Base-by-base conservation (phyloP, 2,888 invertebrate species). In the Harpalus rufipes region DNA sequence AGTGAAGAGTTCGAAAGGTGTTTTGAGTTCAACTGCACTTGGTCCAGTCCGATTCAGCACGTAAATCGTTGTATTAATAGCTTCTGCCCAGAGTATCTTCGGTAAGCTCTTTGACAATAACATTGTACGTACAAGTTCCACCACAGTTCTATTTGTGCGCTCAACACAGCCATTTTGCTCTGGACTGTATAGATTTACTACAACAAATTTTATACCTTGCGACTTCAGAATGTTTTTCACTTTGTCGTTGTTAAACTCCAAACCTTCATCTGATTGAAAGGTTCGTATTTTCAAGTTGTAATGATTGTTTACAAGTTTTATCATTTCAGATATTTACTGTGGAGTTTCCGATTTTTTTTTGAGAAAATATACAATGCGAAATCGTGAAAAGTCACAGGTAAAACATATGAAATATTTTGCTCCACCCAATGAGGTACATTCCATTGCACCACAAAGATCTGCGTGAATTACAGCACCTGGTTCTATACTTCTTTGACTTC, bases 351-450 rank as follows among this genome's bases (percentile, higher is more conserved):
- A 61, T 10, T 61, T 61, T 4, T 61, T 6, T 18, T 61, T 61
- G 8, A 61, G 10, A 7, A 61, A 25, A 25, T 25, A 3, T 7
- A 61, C 18, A 16, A 61, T 18, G 7, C 88, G 85, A 80, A 86
- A 88, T 72, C 87, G 86, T 7, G 87, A 86, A 65, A 86, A 88
- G 83, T 89, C 87, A 81, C 88, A 87, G 39, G 87, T 88, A 59
- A 89, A 88, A 10, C 86, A 86, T 4, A 88, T 78, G 84, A 87
- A 89, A 74, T 86, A 88, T 76, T 86, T 85, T 6, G 87, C 6
- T 87, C 88, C 5, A 25, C 25, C 25, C 25, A 87, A n/a, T 0
- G 88, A 89, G 65, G 84, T 65, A 6, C 44, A 80, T 4, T 32
- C 32, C 68, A 5, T 68, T 25, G 68, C 39, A n/a, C 68, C 68